A percentile compares a stretch with the other conserved stretches of the same genome.
Conservation (phyloP, 2,113 vertebrate species). For the Lepus timidus region DNA sequence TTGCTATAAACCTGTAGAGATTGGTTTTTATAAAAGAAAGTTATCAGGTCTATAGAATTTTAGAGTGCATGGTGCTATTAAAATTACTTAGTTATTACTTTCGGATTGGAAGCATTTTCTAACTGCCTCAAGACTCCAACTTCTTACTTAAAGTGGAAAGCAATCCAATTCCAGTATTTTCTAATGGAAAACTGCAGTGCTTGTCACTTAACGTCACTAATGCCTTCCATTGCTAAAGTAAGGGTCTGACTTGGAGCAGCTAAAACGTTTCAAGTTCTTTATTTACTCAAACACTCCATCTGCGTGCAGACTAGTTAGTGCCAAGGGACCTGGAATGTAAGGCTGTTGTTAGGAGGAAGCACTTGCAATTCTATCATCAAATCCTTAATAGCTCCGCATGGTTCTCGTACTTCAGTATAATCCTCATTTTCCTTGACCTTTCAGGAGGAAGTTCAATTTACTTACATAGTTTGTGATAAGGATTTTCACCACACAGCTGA, state of each 20-base stretch:
- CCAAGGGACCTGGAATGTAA: conserved; percentile 73
- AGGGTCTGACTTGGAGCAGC: conserved; percentile 53
- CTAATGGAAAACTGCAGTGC: conserved; percentile 70
- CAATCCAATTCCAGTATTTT: conserved; percentile 70
- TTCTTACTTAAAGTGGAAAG: conserved; percentile 77
- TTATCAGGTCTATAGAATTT: conserved; percentile 64
- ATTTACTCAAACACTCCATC: conserved; percentile 76
- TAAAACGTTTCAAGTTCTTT: conserved; percentile 57
- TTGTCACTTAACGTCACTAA: conserved; percentile 72
- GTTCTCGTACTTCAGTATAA: conserved; percentile 48
- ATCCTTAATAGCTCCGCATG: conserved; percentile 68
- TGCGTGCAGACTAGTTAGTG: conserved; percentile 47
- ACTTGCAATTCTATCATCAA: conserved; percentile 61
- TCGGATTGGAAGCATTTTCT: conserved; percentile 61
- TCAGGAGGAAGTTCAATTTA: conserved; percentile 69
- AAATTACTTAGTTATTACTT: conserved; percentile 67
- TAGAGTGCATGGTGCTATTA: conserved; percentile 30
- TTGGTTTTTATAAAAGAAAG: conserved; percentile 67
- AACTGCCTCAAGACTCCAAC: conserved; percentile 60
- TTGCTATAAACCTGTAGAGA: conserved; percentile 54
- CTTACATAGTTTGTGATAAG: conserved; percentile 48
- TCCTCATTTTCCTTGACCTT: conserved; percentile 75
- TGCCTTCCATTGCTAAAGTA: conserved; percentile 58
- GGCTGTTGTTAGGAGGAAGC: conserved; percentile 68
- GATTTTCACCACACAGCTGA: not conserved